Conservation (phyloP, 1,140 invertebrate genomes). For the Glossosoma conforme region DNA sequence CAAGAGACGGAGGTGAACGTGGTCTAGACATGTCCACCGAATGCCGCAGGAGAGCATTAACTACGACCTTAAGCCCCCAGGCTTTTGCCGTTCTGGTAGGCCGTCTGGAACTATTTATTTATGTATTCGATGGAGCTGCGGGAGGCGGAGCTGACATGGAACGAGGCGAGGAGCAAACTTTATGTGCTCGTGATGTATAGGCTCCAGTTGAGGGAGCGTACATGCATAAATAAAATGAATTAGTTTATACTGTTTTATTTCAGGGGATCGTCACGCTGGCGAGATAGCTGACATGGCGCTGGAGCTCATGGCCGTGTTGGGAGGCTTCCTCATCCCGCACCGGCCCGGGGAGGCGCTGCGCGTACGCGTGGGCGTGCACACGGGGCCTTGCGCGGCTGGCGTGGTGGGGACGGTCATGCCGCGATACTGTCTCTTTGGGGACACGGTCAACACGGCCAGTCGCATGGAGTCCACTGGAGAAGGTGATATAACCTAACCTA, state of each 20-base stretch:
- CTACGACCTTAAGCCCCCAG: too few species aligned
- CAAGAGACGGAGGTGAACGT: too few species aligned
- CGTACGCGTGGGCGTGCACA: slow-evolving; percentile 70
- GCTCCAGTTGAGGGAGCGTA: too few species aligned
- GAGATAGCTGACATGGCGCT: slow-evolving; percentile 86
- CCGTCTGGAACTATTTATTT: too few species aligned
- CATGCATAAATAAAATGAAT: too few species aligned
- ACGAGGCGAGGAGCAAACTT: too few species aligned
- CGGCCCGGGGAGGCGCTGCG: slow-evolving; percentile 52
- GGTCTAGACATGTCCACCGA: too few species aligned
- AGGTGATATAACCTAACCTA: slow-evolving; percentile 79
- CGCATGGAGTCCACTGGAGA: slow-evolving; percentile 83
- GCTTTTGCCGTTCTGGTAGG: too few species aligned
- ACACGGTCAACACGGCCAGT: slow-evolving; percentile 81
- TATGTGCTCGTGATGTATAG: too few species aligned
- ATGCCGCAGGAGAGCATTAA: too few species aligned
- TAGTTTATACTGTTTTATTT: slow-evolving; percentile 1
- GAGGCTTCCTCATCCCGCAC: slow-evolving; percentile 54
- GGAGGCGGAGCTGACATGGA: too few species aligned
- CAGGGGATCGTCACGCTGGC: slow-evolving; percentile 74
- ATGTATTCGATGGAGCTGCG: too few species aligned
- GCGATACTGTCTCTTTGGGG: slow-evolving; percentile 66
- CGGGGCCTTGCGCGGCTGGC: slow-evolving; percentile 56
- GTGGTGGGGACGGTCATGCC: slow-evolving; percentile 63
- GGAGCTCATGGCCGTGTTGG: slow-evolving; percentile 64